Percentiles rank a stretch among this genome's conserved stretches.
These are phyloP conservation scores for Suillia variegata DNA, from an alignment of 2,888 invertebrate species.

Conservation along the genomic window DNA sequence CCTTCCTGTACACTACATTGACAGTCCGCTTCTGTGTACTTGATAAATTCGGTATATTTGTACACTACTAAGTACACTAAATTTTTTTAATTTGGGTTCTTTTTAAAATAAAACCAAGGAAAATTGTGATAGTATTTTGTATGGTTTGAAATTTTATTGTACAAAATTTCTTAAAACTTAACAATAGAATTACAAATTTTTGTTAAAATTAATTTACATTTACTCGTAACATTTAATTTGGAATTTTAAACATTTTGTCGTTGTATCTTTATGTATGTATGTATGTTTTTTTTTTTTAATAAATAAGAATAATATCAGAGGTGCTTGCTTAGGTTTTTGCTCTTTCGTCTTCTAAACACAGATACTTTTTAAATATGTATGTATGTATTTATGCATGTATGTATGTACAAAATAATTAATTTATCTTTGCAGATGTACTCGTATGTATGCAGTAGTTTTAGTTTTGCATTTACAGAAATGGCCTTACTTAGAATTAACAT, in stretches of 20 bases:
- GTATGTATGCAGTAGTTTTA: too few species aligned
- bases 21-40: too few species aligned
- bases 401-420: constrained; percentile 8
- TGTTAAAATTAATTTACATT: constrained; percentile 29
- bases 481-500: too few species aligned
- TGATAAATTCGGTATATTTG: too few species aligned
- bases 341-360: constrained; percentile 4
- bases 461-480: too few species aligned
- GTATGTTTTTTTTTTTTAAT: neutral
- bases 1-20: too few species aligned
- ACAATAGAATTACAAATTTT: constrained; percentile 43
- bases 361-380: constrained; percentile 26
- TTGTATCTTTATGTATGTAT: constrained; percentile 6
- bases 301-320: constrained; percentile 12
- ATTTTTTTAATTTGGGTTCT: too few species aligned
- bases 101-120: too few species aligned
- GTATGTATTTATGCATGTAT: constrained; percentile 22
- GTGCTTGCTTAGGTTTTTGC: constrained; percentile 5
- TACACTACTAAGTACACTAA: too few species aligned
- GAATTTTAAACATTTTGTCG: constrained; percentile 21
- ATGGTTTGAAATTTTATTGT: constrained; percentile 48
- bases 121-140: too few species aligned
- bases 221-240: constrained; percentile 19
- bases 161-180: constrained; percentile 48
- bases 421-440: constrained; percentile 6